Conservation (phyloP, 2,113 vertebrate genomes). For the Brachyistius frenatus region DNA sequence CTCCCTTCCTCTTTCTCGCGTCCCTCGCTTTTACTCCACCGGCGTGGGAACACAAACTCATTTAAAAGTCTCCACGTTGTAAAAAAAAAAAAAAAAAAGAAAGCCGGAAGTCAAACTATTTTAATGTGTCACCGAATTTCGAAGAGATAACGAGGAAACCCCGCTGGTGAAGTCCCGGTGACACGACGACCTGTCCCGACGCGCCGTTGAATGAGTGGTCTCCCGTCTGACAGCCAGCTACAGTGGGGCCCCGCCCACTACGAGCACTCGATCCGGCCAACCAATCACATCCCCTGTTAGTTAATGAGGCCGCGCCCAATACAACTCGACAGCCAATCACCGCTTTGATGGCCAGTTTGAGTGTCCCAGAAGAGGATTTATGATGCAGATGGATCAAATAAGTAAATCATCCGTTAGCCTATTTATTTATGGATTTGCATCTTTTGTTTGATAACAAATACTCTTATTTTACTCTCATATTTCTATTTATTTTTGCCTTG, state of each 20-base stretch:
- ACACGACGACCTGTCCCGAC: background rate
- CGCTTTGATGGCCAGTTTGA: slow-evolving; percentile 3
- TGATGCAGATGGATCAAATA: too few relatives aligned
- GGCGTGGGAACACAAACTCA: slow-evolving; percentile 25
- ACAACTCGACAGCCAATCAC: slow-evolving; percentile 61
- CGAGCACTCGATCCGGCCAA: background rate
- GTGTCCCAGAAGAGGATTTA: background rate
- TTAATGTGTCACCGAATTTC: background rate
- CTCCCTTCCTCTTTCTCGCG: slow-evolving; percentile 13
- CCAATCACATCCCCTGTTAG: slow-evolving; percentile 36
- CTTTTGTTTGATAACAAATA: too few relatives aligned
- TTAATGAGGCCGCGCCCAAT: background rate
- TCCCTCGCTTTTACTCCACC: slow-evolving; percentile 30
- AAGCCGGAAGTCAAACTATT: background rate
- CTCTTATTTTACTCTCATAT: too few relatives aligned
- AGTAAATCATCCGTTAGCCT: too few relatives aligned
- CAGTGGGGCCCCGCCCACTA: slow-evolving; percentile 68
- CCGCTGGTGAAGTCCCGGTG: rapidly evolving
- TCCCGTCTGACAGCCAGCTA: slow-evolving; percentile 48
- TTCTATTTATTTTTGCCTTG: too few relatives aligned
- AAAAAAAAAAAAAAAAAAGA: background rate
- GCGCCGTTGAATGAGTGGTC: slow-evolving; percentile 4
- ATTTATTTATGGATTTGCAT: too few relatives aligned
- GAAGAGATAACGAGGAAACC: background rate
- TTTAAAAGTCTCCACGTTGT: slow-evolving; percentile 11